Conservation (phyloP, 2,888 invertebrate genomes). For the Orgyia antiqua region DNA sequence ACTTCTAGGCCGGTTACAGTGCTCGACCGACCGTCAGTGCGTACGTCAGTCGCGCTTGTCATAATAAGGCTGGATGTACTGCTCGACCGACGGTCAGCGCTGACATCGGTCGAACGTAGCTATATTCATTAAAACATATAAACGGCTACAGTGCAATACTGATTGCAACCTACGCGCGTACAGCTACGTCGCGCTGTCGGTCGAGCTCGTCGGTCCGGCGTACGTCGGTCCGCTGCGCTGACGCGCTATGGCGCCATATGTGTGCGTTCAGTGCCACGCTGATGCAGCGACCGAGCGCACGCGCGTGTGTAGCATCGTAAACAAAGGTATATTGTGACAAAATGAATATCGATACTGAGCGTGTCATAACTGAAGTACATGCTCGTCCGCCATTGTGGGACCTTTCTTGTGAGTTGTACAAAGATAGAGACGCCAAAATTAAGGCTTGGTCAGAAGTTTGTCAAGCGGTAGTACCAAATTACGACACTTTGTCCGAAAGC, state of each 20-base stretch:
- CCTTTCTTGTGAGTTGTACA: slow-evolving; percentile 11
- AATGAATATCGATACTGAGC: slow-evolving; percentile 11
- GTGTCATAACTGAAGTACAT: slow-evolving; percentile 10
- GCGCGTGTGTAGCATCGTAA: slow-evolving; percentile 9
- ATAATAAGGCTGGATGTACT: too few species aligned
- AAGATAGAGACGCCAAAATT: slow-evolving; percentile 11
- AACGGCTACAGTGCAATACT: too few species aligned
- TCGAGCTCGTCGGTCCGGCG: neutral
- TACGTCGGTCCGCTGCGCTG: too few species aligned
- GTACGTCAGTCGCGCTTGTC: neutral
- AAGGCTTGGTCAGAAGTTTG: slow-evolving; percentile 8
- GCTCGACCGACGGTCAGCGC: too few species aligned
- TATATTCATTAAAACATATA: too few species aligned
- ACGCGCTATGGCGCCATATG: slow-evolving; percentile 10
- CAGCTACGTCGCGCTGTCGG: slow-evolving; percentile 4
- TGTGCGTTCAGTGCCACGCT: slow-evolving; percentile 20
- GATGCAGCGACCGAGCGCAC: slow-evolving; percentile 17
- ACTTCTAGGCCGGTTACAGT: too few species aligned
- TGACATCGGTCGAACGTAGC: too few species aligned
- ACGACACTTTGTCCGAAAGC: slow-evolving; percentile 6
- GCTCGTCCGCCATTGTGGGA: slow-evolving; percentile 10
- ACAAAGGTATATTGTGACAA: slow-evolving; percentile 7
- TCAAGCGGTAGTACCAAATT: neutral
- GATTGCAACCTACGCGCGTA: too few species aligned
- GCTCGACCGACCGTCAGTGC: slow-evolving; percentile 1